These are phyloP conservation scores for Aplocera efformata DNA, from an alignment of 2,888 invertebrate species.

Conservation along the genomic window DNA sequence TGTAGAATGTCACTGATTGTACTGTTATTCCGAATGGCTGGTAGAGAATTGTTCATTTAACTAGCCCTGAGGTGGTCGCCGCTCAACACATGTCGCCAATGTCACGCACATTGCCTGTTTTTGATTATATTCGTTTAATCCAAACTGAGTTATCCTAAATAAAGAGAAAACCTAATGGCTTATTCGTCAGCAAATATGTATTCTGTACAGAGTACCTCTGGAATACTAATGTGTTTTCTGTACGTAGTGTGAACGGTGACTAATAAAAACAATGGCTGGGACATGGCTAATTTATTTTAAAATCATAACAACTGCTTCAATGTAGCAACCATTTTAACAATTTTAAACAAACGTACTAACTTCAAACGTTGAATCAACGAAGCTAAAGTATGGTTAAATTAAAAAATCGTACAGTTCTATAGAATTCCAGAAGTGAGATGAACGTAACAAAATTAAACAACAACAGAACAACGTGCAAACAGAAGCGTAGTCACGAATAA, in stretches of 20 bases:
- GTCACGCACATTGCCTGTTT: no score
- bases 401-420: no score
- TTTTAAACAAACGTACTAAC: conserved; percentile 3
- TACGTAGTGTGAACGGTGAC: conserved; percentile 19
- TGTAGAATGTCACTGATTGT: background rate
- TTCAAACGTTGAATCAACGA: background rate
- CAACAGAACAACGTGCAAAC: conserved; percentile 26
- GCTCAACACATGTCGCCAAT: background rate
- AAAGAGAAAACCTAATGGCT: conserved; percentile 9
- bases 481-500: conserved; percentile 23
- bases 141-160: conserved; percentile 4
- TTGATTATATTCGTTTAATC: background rate
- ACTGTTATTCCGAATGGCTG: conserved; percentile 1
- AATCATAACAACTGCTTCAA: conserved; percentile 10
- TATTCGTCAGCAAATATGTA: conserved; percentile 20
- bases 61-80: conserved; percentile 1
- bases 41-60: conserved; percentile 10
- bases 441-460: conserved; percentile 21
- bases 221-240: conserved; percentile 21
- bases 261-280: conserved; percentile 22
- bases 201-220: conserved; percentile 13
- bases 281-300: conserved; percentile 16
- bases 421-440: conserved; percentile 9
- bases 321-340: background rate
- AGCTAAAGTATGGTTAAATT: no score